phyloP scores from a whole-genome alignment of 2,888 invertebrate genomes.

The Hypolimnas misippus region DNA sequence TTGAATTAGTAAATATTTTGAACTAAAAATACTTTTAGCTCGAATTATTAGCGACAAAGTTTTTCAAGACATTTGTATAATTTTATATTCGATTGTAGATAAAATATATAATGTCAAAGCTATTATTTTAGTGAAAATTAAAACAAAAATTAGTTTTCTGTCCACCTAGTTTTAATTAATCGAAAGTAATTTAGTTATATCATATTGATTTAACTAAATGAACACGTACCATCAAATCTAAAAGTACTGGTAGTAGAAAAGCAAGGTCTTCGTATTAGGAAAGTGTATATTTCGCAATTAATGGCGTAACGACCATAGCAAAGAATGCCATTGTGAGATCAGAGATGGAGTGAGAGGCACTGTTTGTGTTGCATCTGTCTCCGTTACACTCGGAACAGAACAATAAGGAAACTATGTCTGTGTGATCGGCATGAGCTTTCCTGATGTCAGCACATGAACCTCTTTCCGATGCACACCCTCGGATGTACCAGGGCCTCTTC shows the following conservation, averaged over 20 bases:
- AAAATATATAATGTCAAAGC: too few relatives aligned
- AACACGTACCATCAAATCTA: neutral
- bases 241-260: neutral
- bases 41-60: too few relatives aligned
- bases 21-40: too few relatives aligned
- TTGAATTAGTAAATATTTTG: too few relatives aligned
- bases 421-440: conserved; percentile 50
- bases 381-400: conserved; percentile 65
- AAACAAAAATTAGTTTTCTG: too few relatives aligned
- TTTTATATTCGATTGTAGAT: too few relatives aligned
- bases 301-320: conserved; percentile 57
- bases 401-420: conserved; percentile 52
- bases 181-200: too few relatives aligned
- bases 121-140: too few relatives aligned
- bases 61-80: too few relatives aligned
- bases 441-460: conserved; percentile 65
- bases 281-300: conserved; percentile 60
- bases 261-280: conserved; percentile 42
- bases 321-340: conserved; percentile 55
- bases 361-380: conserved; percentile 59
- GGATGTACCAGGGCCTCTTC: conserved; percentile 57
- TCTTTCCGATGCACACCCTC: conserved; percentile 68
- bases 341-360: conserved; percentile 53
- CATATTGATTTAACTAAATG: too few relatives aligned
- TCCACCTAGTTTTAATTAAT: too few relatives aligned